Base-by-base conservation (phyloP, 2,797 vertebrate species). In the Typhlichthys subterraneus region DNA sequence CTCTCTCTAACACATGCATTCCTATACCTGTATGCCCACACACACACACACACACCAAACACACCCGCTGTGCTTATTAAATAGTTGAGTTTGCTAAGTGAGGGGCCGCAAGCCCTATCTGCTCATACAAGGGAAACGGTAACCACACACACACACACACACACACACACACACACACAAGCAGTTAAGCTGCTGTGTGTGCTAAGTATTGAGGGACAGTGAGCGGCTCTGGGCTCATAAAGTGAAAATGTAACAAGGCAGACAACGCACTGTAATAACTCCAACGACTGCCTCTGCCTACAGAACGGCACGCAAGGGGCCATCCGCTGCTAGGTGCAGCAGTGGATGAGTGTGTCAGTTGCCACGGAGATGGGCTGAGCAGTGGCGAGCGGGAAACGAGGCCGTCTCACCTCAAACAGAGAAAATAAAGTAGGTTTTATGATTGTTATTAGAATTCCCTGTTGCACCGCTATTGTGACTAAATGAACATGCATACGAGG, bases 211-310 rank as follows among this genome's bases (percentile, higher is more conserved):
- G 70, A 79, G 87, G 86, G 86, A 83, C 77, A 53, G 67, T 10
- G 64, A 51, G 64, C 48, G 64, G 73, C 85, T 73, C 82, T 57
- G 55, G 71, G 84, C 87, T 89, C 87, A 88, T 87, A 88, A 87
- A 89, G 78, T 72, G 84, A 76, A 83, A 85, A 79, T 82, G 81
- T 88, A 86, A 86, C 87, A 86, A 89, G 85, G 82, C 82, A 86
- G 86, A 85, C 75, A 87, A 77, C 70, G 71, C 69, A 59, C 67
- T 77, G 83, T 83, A 88, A 89, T 89, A 88, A 87, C 82, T 85
- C 73, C 75, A 68, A 72, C 69, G 60, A 80, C 70, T 46, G 17
- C 67, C 65, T 48, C 13, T 47, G 76, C 77, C 76, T 50, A 12
- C 61, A 70, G 56, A 84, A 82, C 71, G 50, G 68, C 75, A 80